phyloP scores from a whole-genome alignment of 2,797 vertebrate genomes.

The Pseudochromis fuscus region DNA sequence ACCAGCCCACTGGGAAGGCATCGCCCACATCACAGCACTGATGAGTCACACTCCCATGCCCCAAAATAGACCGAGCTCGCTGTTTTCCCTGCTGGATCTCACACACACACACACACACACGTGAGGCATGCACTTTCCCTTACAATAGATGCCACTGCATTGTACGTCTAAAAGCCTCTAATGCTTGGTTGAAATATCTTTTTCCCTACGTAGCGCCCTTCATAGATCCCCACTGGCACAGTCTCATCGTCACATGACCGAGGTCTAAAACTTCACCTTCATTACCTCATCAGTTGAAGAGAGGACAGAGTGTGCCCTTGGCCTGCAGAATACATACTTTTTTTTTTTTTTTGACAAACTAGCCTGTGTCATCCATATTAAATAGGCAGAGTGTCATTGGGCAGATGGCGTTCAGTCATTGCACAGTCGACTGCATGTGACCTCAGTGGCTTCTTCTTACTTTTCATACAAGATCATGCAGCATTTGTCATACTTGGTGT shows the following conservation, averaged over 20 bases:
- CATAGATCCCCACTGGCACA: slow-evolving; percentile 4
- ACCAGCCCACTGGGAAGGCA: slow-evolving; percentile 47
- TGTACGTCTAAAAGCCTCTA: not conserved
- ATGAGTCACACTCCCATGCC: slow-evolving; percentile 72
- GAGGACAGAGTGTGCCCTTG: slow-evolving; percentile 37
- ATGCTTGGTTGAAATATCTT: slow-evolving; percentile 17
- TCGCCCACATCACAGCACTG: slow-evolving; percentile 64
- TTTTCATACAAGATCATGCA: slow-evolving; percentile 20
- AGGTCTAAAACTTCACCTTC: slow-evolving; percentile 46
- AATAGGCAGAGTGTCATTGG: slow-evolving; percentile 44
- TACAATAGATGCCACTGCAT: slow-evolving; percentile 21
- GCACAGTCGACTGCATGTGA: not conserved
- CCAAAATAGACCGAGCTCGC: slow-evolving; percentile 70
- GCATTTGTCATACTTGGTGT: slow-evolving; percentile 21
- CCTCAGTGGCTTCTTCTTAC: slow-evolving; percentile 18
- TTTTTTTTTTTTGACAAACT: slow-evolving; percentile 58
- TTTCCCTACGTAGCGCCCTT: slow-evolving; percentile 5
- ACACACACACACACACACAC: slow-evolving; percentile 7
- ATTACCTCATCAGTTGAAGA: slow-evolving; percentile 43
- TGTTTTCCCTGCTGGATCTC: slow-evolving; percentile 56
- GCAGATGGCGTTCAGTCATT: slow-evolving; percentile 62
- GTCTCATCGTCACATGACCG: slow-evolving; percentile 35
- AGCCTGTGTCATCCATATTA: slow-evolving; percentile 58
- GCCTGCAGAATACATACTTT: slow-evolving; percentile 34
- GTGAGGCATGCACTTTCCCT: slow-evolving; percentile 7